Percentiles rank a stretch among this genome's conserved stretches.
Evolutionary conservation across 1,140 invertebrate genomes (phyloP).

Genomic region (Diorhabda carinulata): DNA sequence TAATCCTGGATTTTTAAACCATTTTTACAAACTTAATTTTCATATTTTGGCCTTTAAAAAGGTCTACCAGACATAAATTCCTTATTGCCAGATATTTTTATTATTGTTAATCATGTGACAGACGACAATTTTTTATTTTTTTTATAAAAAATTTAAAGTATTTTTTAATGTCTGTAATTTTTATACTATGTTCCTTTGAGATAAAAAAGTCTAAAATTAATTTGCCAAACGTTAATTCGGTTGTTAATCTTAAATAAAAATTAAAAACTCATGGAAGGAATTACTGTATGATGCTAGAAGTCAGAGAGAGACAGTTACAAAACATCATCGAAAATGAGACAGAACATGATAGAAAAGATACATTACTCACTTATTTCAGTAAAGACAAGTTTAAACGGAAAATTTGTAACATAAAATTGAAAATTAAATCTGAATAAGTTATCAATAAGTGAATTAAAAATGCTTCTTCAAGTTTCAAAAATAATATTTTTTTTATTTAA

Average conservation of each 20-base stretch:
- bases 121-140: too few species aligned
- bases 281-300: slow-evolving; percentile 9
- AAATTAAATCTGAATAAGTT: slow-evolving; percentile 4
- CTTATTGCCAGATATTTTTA: too few species aligned
- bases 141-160: too few species aligned
- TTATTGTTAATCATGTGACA: too few species aligned
- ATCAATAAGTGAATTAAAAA: slow-evolving; percentile 7
- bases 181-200: not conserved
- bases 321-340: not conserved
- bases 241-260: not conserved
- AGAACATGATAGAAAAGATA: not conserved
- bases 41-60: too few species aligned
- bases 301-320: slow-evolving; percentile 6
- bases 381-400: slow-evolving; percentile 7
- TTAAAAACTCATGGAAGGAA: slow-evolving; percentile 6
- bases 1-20: too few species aligned
- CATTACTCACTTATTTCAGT: slow-evolving; percentile 9
- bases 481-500: slow-evolving; percentile 10
- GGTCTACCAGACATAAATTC: too few species aligned
- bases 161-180: too few species aligned
- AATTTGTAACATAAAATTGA: slow-evolving; percentile 3
- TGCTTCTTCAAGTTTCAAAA: not conserved
- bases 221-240: not conserved
- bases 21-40: too few species aligned
- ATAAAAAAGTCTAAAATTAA: slow-evolving; percentile 19